These are phyloP conservation scores for Corvus moneduloides DNA, from an alignment of 2,113 vertebrate species.

Conservation along the genomic window DNA sequence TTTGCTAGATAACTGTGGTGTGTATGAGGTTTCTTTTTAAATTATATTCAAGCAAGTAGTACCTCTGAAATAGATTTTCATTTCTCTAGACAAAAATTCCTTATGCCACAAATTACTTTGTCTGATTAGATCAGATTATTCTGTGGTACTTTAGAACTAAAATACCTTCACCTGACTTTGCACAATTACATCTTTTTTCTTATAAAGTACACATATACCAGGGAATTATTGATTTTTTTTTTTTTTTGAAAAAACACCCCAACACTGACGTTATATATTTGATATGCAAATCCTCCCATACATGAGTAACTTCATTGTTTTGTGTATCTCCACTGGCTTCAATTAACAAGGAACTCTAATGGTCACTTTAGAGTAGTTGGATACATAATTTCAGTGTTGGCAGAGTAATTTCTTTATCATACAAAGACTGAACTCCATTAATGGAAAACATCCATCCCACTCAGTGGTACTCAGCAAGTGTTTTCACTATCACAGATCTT, in stretches of 20 bases:
- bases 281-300: background rate
- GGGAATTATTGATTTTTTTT: background rate
- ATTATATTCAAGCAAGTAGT: background rate
- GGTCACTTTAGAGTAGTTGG: background rate
- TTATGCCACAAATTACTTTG: background rate
- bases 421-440: background rate
- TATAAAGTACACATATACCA: background rate
- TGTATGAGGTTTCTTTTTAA: background rate
- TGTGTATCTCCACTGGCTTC: background rate
- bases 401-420: background rate
- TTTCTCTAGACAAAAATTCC: background rate
- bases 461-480: background rate
- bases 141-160: background rate
- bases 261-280: background rate
- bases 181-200: background rate
- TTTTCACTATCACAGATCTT: background rate
- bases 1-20: background rate
- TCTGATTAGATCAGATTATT: background rate
- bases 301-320: background rate
- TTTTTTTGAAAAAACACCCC: background rate
- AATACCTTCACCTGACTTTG: background rate
- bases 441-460: background rate
- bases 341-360: background rate
- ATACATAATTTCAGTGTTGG: background rate
- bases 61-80: background rate